phyloP scores from a whole-genome alignment of 2,113 vertebrate genomes.

The Oceanites oceanicus region DNA sequence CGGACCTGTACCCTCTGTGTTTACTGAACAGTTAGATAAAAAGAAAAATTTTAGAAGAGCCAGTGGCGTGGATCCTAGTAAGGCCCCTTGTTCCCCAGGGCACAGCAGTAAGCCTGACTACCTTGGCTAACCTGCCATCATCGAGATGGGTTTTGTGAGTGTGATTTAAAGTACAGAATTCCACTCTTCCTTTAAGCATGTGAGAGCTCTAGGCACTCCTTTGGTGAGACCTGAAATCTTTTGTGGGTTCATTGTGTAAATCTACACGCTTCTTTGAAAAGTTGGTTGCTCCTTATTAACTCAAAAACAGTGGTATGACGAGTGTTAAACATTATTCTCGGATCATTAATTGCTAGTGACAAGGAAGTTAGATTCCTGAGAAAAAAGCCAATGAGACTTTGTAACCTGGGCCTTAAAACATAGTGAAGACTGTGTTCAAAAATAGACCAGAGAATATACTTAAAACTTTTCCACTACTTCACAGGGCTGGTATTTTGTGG shows the following conservation, averaged over 20 bases:
- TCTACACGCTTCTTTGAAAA: neutral
- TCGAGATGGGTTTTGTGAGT: neutral
- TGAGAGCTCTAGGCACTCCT: neutral
- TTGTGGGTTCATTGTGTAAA: neutral
- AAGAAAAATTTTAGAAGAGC: neutral
- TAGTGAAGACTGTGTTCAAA: neutral
- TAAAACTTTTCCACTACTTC: neutral
- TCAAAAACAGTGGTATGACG: neutral
- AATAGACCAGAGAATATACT: neutral
- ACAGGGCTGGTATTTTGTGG: neutral
- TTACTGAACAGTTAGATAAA: neutral
- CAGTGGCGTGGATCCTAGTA: neutral
- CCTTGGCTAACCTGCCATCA: neutral
- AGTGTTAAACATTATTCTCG: neutral
- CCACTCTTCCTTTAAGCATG: neutral
- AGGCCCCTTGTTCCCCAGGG: neutral
- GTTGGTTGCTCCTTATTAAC: neutral
- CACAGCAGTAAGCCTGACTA: accelerated
- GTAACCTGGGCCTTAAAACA: neutral
- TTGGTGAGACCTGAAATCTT: neutral
- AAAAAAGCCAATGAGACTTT: neutral
- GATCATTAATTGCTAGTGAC: neutral
- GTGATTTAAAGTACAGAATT: neutral
- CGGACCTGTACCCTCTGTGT: neutral
- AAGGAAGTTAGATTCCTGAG: neutral